Evolutionary conservation across 1,140 invertebrate genomes (phyloP), one percentile per base, ranked within the genome.

Genomic region (Papilio helenus): DNA sequence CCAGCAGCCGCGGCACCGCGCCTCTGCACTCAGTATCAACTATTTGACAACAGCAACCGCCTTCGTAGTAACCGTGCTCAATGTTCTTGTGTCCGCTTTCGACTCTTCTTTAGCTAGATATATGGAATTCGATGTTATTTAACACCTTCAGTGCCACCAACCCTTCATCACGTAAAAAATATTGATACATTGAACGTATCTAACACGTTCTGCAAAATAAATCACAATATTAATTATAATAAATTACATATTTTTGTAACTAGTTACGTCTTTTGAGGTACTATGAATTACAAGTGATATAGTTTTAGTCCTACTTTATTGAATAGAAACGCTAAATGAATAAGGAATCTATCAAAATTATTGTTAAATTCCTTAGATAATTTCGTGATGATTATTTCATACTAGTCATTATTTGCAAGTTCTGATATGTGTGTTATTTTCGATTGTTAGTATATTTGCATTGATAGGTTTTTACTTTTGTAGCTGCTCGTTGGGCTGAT

Each of bases 21-120:
- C 87, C 71, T 97, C 97, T 5, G 97, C 97, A 8, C 93, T 96
- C 82, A 88, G 95, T 82, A 95, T 98, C 79, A 98, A 97, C 91
- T 96, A 98, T 87, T 85, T 96, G n/a, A 96, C 96, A 76, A 96
- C 97, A 51, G 96, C 94, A 12, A 94, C 96, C 18, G 96, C 97
- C 2, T 97, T 97, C 89, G 88, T 96, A 80, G 97, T 98, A 44
- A 97, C 97, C 3, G 95, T 96, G 39, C 92, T 98, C 46, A 98
- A 98, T 93, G 93, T 98, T 3, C 93, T 98, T 26, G 97, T 98
- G 79, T 96, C 97, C 42, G 96, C 97, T 29, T 98, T 98, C 88
- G 97, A 97, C 90, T 96, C 97, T 3, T 95, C 95, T 39, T 91
- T 96, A 26, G 95, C 95, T 76, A 93, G 88, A 90, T 95, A 96